Percentiles rank a stretch among this genome's conserved stretches.
phyloP scores from a whole-genome alignment of 2,888 invertebrate species.

The Parnassius smintheus region DNA sequence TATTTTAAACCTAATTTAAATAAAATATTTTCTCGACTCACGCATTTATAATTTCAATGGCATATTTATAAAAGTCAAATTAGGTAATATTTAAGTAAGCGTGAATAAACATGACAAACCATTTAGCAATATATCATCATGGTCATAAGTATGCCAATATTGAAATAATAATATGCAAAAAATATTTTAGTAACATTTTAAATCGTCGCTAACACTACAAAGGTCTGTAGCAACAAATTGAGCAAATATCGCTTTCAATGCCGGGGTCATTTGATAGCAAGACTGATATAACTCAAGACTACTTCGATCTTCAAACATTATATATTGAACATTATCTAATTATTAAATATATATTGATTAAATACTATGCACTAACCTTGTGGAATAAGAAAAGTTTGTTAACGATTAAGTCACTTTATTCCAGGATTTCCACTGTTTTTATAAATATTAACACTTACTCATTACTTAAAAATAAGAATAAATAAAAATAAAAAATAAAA shows the following conservation, averaged over 20 bases:
- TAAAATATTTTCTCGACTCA: neutral
- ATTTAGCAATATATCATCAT: conserved; percentile 4
- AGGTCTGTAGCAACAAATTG: conserved; percentile 54
- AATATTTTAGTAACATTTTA: conserved; percentile 13
- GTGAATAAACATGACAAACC: conserved; percentile 20
- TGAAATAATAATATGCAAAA: neutral
- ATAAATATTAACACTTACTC: neutral
- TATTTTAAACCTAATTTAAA: conserved; percentile 8
- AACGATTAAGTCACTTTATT: conserved; percentile 25
- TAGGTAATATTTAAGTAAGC: conserved; percentile 3
- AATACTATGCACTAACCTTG: conserved; percentile 14
- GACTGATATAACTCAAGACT: conserved; percentile 44
- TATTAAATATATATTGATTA: conserved; percentile 9
- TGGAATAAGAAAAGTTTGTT: neutral
- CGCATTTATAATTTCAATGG: too few relatives aligned
- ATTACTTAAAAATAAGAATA: neutral
- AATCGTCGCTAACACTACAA: conserved; percentile 34
- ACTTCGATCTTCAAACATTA: conserved; percentile 35
- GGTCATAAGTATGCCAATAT: neutral
- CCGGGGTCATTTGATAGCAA: conserved; percentile 59
- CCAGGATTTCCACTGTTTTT: neutral
- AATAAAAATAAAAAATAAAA: conserved; percentile 12
- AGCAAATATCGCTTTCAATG: conserved; percentile 54
- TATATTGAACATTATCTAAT: conserved; percentile 16
- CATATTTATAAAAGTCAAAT: too few relatives aligned